Evolutionary conservation across 2,113 vertebrate genomes (phyloP), one percentile per base, ranked within the genome.

Genomic region (Leptobrachium leishanense): DNA sequence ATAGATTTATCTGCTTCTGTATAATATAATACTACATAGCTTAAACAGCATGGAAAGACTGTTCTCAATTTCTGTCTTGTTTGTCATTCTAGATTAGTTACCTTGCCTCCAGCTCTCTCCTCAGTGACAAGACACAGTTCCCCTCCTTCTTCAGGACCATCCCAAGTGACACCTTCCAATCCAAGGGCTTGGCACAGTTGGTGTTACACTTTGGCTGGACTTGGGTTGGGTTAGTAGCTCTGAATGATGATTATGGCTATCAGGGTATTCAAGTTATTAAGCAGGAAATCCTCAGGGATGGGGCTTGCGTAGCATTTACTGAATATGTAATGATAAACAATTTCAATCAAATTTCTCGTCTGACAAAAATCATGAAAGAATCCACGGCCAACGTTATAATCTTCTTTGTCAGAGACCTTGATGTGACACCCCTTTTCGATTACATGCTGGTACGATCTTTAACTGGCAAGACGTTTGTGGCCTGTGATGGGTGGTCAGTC

Each of bases 381-480:
- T 71, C 68, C 15, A 71, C 68, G 7, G 68, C 43, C 46, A 71
- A 71, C 7, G 68, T 53, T 40, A 53, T 71, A 3, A 10, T 71
- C 31, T 15, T 7, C 6, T 53, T 71, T 20, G 31, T 20, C 9
- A 20, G 10, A n/a, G 68, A 50, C 40, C 12, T 53, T 54, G n/a
- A 71, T 39, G 31, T 53, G 31, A 10, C 53, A 53, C 43, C 44
- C 6, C 7, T 71, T 9, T 5, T 71, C 44, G 43, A 71, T 53
- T 44, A 71, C 3, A 71, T 71, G 68, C 6, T 71, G 46, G 40
- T 8, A 11, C 43, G 53, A 8, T 53, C 50, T 71, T 43, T 71
- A 6, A 2, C 43, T 15, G 43, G 46, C 2, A 71, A 54, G 53
- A 31, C 53, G 1, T 71, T 71, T 46, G 31, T 71, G 15, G 68